Evolutionary conservation across 1,140 invertebrate species (phyloP).

Genomic region (Trichonephila inaurata): DNA sequence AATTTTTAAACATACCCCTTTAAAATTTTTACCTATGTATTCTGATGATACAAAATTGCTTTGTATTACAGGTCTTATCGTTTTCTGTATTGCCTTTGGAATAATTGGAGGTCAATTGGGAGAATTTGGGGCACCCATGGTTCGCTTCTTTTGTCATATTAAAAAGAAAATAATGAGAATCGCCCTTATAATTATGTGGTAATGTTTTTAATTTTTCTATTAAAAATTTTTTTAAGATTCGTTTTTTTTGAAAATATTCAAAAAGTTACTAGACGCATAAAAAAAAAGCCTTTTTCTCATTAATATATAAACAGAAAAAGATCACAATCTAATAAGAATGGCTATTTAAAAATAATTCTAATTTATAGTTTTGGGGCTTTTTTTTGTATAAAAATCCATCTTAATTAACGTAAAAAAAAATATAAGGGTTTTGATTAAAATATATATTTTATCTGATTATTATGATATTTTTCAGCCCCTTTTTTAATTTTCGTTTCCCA

Average conservation of each 20-base stretch:
- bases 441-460: too few relatives aligned
- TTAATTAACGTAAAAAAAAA: too few relatives aligned
- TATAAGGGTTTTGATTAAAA: too few relatives aligned
- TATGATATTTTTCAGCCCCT: too few relatives aligned
- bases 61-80: constrained; percentile 84
- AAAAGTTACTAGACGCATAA: not conserved
- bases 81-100: constrained; percentile 93
- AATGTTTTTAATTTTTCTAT: constrained; percentile 78
- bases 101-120: constrained; percentile 91
- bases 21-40: not conserved
- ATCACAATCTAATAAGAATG: too few relatives aligned
- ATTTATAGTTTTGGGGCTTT: too few relatives aligned
- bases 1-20: not conserved
- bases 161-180: constrained; percentile 94
- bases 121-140: constrained; percentile 84
- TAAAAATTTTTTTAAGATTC: not conserved
- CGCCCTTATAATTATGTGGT: constrained; percentile 95
- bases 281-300: too few relatives aligned
- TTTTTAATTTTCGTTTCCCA: too few relatives aligned
- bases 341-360: too few relatives aligned
- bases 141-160: constrained; percentile 91
- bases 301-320: too few relatives aligned
- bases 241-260: not conserved
- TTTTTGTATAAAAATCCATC: too few relatives aligned
- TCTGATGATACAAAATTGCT: not conserved